These are phyloP conservation scores for Beris morrisii DNA, from an alignment of 2,888 invertebrate genomes.

Conservation along the genomic window DNA sequence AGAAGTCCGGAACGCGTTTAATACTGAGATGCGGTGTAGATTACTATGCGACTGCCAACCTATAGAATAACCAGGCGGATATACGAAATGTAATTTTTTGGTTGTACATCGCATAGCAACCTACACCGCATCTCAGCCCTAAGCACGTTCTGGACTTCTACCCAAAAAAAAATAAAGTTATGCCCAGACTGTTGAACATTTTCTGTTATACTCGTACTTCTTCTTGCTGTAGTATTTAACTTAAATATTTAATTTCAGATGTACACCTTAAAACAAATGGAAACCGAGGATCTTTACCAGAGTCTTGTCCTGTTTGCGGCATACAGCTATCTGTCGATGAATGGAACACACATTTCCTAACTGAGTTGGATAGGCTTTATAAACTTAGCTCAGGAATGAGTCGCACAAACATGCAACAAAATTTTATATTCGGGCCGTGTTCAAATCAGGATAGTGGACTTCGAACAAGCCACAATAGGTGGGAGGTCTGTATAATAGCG, in stretches of 20 bases:
- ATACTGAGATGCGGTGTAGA: too few relatives aligned
- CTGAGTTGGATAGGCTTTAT: conserved; percentile 69
- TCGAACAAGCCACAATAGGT: conserved; percentile 61
- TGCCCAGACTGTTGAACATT: too few relatives aligned
- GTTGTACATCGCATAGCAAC: too few relatives aligned
- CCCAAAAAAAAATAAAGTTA: too few relatives aligned
- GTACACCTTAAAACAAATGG: conserved; percentile 33
- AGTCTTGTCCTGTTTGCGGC: conserved; percentile 70
- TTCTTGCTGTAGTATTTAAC: too few relatives aligned
- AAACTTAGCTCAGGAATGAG: conserved; percentile 61
- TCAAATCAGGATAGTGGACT: conserved; percentile 55
- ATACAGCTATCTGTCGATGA: conserved; percentile 67
- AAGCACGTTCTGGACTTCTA: too few relatives aligned
- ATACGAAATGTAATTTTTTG: too few relatives aligned
- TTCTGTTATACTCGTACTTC: too few relatives aligned
- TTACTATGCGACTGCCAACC: too few relatives aligned
- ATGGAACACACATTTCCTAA: conserved; percentile 68
- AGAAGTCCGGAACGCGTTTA: too few relatives aligned
- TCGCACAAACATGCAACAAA: conserved; percentile 54
- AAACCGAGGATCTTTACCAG: conserved; percentile 49
- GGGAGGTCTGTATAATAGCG: conserved; percentile 63
- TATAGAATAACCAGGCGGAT: too few relatives aligned
- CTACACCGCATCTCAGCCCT: too few relatives aligned
- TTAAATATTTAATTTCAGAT: conserved; percentile 34
- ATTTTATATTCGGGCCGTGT: conserved; percentile 54